Conservation (phyloP, 2,113 vertebrate genomes). For the Muscicapa adusta region DNA sequence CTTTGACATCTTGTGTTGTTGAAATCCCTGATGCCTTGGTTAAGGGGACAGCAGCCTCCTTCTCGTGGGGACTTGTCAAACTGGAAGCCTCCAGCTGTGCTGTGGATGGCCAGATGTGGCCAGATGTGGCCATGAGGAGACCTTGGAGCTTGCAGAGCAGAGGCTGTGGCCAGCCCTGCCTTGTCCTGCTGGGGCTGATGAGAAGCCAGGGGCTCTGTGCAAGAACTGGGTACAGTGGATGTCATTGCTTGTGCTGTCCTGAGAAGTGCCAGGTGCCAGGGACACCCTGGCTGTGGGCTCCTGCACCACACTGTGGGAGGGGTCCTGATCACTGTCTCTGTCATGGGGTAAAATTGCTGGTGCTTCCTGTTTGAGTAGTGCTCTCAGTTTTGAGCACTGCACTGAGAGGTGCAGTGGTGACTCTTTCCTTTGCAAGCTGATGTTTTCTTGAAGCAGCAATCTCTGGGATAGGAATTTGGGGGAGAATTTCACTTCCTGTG, state of each 20-base stretch:
- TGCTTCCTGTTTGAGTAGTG: rapidly evolving
- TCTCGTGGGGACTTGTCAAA: background rate
- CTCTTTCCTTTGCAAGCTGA: background rate
- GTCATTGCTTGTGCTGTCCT: background rate
- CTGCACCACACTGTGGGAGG: rapidly evolving
- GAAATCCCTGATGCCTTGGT: background rate
- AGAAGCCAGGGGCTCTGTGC: background rate
- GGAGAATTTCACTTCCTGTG: background rate
- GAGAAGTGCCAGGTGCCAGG: background rate
- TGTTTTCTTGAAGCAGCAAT: background rate
- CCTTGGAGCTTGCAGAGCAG: background rate
- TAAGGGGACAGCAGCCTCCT: background rate
- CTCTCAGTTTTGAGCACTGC: background rate
- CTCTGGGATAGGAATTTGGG: background rate
- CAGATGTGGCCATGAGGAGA: background rate
- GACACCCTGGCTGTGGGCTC: background rate
- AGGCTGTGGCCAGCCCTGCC: background rate
- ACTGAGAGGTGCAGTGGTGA: background rate
- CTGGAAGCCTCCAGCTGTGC: background rate
- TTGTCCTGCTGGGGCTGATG: background rate
- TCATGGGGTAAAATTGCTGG: background rate
- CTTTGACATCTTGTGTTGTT: background rate
- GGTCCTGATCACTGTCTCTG: background rate
- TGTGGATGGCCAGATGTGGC: background rate
- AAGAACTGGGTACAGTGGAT: background rate